Conservation (phyloP, 2,888 invertebrate species). For the Esperia sulphurella region DNA sequence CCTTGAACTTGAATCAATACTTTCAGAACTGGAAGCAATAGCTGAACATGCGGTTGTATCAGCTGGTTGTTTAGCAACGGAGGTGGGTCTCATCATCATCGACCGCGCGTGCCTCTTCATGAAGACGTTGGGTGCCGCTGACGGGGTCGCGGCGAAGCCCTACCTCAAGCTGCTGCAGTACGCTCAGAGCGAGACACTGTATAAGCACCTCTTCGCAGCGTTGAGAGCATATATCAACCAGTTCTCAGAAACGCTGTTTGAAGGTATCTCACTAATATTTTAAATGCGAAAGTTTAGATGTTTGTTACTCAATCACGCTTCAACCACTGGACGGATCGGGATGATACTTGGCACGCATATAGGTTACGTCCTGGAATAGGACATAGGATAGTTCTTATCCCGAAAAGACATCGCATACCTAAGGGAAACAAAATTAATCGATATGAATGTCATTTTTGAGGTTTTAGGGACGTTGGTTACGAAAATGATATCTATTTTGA, state of each 20-base stretch:
- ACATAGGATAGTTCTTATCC: too few species aligned
- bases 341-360: too few species aligned
- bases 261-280: conserved; percentile 74
- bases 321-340: too few species aligned
- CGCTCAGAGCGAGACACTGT: conserved; percentile 93
- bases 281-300: too few species aligned
- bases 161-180: conserved; percentile 92
- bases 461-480: too few species aligned
- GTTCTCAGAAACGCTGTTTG: conserved; percentile 89
- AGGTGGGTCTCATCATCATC: conserved; percentile 92
- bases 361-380: too few species aligned
- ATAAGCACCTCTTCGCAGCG: conserved; percentile 95
- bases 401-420: too few species aligned
- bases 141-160: conserved; percentile 90
- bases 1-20: neutral
- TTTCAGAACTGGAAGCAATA: conserved; percentile 60
- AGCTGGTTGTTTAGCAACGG: conserved; percentile 85
- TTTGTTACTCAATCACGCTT: too few species aligned
- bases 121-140: conserved; percentile 87
- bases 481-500: too few species aligned
- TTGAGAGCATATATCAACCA: conserved; percentile 95
- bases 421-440: too few species aligned
- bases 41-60: conserved; percentile 65
- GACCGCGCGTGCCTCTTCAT: conserved; percentile 93
- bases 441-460: too few species aligned